These are phyloP conservation scores for Glareola pratincola DNA, from an alignment of 2,113 vertebrate genomes.

Conservation along the genomic window DNA sequence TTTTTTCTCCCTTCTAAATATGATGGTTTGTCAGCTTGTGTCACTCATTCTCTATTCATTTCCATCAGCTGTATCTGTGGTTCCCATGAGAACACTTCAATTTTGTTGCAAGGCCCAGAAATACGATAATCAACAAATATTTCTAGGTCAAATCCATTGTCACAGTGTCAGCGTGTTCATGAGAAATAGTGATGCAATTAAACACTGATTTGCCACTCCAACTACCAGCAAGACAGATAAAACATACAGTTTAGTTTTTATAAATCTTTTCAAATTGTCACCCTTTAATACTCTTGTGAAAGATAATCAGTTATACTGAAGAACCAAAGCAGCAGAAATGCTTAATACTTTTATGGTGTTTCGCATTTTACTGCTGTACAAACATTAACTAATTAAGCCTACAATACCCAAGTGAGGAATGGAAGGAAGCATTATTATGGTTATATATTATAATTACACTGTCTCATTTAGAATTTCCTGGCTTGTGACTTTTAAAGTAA, in stretches of 20 bases:
- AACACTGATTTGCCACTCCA: slow-evolving; percentile 22
- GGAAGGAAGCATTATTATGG: slow-evolving; percentile 40
- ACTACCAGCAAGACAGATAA: background rate
- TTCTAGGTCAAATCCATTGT: slow-evolving; percentile 38
- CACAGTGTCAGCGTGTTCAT: background rate
- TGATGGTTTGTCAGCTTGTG: background rate
- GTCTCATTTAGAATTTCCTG: slow-evolving; percentile 50
- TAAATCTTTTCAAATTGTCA: background rate
- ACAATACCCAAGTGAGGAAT: slow-evolving; percentile 45
- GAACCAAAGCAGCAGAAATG: background rate
- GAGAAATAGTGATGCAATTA: slow-evolving; percentile 33
- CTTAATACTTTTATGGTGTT: background rate
- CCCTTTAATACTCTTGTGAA: background rate
- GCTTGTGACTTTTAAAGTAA: slow-evolving; percentile 43
- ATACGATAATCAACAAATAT: slow-evolving; percentile 45
- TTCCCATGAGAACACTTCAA: slow-evolving; percentile 12
- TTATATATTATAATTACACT: slow-evolving; percentile 50
- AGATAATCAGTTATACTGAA: background rate
- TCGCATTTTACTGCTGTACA: slow-evolving; percentile 43
- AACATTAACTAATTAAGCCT: slow-evolving; percentile 55
- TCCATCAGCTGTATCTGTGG: slow-evolving; percentile 15
- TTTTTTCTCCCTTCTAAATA: background rate
- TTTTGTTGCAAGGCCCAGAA: slow-evolving; percentile 28
- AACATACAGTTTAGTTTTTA: slow-evolving; percentile 6
- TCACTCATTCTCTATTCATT: slow-evolving; percentile 5